A percentile compares a stretch with the other conserved stretches of the same genome.
phyloP scores from a whole-genome alignment of 2,113 vertebrate species.

The Microtus richardsoni region DNA sequence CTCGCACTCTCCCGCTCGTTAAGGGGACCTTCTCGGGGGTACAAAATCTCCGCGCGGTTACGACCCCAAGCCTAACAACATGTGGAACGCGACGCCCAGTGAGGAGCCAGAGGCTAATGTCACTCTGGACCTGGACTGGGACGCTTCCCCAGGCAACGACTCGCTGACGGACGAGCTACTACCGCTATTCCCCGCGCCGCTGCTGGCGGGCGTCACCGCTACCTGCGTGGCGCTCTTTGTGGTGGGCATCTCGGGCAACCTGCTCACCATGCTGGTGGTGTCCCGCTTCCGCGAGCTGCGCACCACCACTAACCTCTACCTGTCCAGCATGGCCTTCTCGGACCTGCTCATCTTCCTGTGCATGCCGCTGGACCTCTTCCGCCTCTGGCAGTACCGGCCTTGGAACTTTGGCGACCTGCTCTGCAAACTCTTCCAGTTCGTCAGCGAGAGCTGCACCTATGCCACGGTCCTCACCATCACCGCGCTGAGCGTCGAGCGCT shows the following conservation, averaged over 20 bases:
- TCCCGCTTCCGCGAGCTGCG: constrained; percentile 95
- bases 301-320: constrained; percentile 97
- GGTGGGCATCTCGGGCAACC: constrained; percentile 93
- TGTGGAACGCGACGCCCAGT: constrained; percentile 88
- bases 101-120: constrained; percentile 82
- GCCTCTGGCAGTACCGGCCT: constrained; percentile 97
- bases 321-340: constrained; percentile 98
- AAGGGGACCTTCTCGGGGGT: background rate
- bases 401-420: constrained; percentile 95
- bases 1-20: background rate
- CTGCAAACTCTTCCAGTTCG: constrained; percentile 98
- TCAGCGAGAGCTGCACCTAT: constrained; percentile 97
- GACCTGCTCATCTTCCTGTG: constrained; percentile 97
- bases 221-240: constrained; percentile 93
- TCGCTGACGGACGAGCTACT: constrained; percentile 78
- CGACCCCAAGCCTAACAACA: constrained; percentile 75
- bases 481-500: constrained; percentile 96
- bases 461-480: constrained; percentile 98
- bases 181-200: constrained; percentile 92
- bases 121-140: constrained; percentile 82
- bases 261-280: constrained; percentile 96
- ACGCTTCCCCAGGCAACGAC: constrained; percentile 55
- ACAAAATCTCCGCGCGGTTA: background rate
- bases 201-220: constrained; percentile 92
- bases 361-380: constrained; percentile 97